Conservation (phyloP, 2,888 invertebrate species). For the Eupithecia exiguata region DNA sequence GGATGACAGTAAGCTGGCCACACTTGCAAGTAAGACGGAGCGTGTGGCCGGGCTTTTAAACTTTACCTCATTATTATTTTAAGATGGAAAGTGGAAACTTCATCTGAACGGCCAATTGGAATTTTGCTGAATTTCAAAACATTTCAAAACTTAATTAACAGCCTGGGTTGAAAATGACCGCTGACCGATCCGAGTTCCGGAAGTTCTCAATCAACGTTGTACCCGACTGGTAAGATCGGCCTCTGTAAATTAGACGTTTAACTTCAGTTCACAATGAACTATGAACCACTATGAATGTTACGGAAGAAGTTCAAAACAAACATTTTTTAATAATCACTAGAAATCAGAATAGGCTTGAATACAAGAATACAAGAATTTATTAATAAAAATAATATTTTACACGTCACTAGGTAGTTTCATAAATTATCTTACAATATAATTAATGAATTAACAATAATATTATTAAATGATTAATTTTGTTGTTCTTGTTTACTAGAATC, state of each 20-base stretch:
- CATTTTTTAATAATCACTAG: not conserved
- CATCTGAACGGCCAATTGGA: not conserved
- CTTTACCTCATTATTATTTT: not conserved
- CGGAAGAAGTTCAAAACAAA: slow-evolving; percentile 16
- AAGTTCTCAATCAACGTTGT: slow-evolving; percentile 29
- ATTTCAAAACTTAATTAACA: slow-evolving; percentile 22
- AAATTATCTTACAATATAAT: no score
- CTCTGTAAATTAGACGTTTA: slow-evolving; percentile 66
- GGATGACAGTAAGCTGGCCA: no score
- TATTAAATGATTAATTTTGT: no score
- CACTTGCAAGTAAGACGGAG: no score
- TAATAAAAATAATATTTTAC: no score
- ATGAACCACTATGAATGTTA: slow-evolving; percentile 61
- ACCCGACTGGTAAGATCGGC: slow-evolving; percentile 31
- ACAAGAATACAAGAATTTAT: no score
- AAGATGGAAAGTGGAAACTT: not conserved
- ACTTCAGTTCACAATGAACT: slow-evolving; percentile 66
- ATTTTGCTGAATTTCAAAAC: slow-evolving; percentile 7
- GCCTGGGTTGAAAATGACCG: slow-evolving; percentile 19
- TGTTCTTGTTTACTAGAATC: no score
- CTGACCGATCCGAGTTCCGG: slow-evolving; percentile 25
- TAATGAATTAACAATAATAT: no score
- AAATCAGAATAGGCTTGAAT: no score
- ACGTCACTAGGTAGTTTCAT: no score
- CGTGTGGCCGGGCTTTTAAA: no score